These are phyloP conservation scores for Drosophila sordidapex DNA, from an alignment of 2,888 invertebrate species.

Conservation along the genomic window DNA sequence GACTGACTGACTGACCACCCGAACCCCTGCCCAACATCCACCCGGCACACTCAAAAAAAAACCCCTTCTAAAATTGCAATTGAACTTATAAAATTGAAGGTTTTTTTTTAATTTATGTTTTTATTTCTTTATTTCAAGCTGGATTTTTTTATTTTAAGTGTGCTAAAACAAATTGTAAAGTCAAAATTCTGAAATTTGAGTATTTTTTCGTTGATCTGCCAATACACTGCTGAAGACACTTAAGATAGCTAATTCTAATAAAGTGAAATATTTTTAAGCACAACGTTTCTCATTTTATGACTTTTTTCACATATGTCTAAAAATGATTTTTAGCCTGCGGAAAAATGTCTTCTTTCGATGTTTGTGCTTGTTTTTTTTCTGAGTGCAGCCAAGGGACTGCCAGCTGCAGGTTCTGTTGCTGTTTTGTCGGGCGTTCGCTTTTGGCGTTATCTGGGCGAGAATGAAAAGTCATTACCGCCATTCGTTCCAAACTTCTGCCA, in stretches of 20 bases:
- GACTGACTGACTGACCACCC: background rate
- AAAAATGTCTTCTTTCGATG: background rate
- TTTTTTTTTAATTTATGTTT: background rate
- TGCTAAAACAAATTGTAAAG: background rate
- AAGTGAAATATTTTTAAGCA: background rate
- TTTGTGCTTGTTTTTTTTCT: background rate
- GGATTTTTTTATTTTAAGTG: background rate
- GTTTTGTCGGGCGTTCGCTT: constrained; percentile 15
- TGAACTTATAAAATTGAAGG: background rate
- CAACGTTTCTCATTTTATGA: background rate
- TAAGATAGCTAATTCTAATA: background rate
- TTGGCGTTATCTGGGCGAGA: constrained; percentile 77
- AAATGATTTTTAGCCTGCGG: background rate
- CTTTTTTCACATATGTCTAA: background rate
- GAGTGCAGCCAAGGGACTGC: constrained; percentile 16
- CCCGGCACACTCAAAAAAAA: background rate
- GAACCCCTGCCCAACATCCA: background rate
- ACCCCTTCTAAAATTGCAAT: no score
- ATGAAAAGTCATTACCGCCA: constrained; percentile 82
- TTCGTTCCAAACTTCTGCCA: constrained; percentile 72
- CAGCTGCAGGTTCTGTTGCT: constrained; percentile 30
- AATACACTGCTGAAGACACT: background rate
- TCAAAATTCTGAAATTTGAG: background rate
- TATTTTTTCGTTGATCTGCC: background rate
- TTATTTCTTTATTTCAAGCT: background rate